Conservation (phyloP, 2,888 invertebrate species). For the Epicampocera succincta region DNA sequence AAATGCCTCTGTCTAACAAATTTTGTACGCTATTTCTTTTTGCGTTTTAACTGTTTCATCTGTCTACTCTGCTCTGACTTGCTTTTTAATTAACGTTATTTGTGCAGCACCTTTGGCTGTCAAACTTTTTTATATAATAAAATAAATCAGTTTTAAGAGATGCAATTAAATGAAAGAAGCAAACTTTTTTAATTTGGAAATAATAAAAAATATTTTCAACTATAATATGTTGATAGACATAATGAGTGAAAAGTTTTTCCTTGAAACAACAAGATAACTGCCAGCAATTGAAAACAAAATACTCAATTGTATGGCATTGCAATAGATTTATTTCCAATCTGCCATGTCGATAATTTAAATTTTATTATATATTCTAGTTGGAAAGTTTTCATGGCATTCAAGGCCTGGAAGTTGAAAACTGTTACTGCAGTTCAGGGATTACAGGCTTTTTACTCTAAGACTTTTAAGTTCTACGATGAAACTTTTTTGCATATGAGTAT, state of each 20-base stretch:
- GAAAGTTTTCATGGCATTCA: too few species aligned
- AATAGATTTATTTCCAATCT: neutral
- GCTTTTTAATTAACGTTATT: constrained; percentile 14
- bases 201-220: constrained; percentile 19
- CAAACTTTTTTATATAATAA: constrained; percentile 45
- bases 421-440: too few species aligned
- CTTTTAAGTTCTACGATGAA: too few species aligned
- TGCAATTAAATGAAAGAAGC: constrained; percentile 30
- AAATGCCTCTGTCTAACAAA: too few species aligned
- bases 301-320: constrained; percentile 30
- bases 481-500: too few species aligned
- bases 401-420: too few species aligned
- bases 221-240: constrained; percentile 29
- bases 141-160: constrained; percentile 39
- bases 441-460: too few species aligned
- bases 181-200: constrained; percentile 40
- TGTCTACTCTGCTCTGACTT: neutral
- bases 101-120: constrained; percentile 22
- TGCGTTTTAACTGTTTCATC: neutral
- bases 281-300: constrained; percentile 13
- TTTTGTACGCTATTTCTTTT: neutral
- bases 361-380: neutral
- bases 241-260: constrained; percentile 5
- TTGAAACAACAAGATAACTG: constrained; percentile 4
- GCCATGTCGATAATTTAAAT: neutral